Evolutionary conservation across 2,888 invertebrate species (phyloP), one percentile per base, ranked within the genome.

Genomic region (Buathra laborator): DNA sequence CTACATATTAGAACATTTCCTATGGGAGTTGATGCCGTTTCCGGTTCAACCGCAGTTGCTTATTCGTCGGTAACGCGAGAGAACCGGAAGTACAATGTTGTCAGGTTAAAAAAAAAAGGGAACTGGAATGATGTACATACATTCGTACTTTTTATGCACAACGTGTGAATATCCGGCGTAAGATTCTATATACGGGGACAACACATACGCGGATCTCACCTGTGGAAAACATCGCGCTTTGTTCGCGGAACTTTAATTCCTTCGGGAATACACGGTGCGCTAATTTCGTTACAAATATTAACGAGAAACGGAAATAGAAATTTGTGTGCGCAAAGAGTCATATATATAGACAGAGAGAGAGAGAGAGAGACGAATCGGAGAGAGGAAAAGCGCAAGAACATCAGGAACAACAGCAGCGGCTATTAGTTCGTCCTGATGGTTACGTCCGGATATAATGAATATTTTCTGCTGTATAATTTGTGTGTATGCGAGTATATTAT

Each of bases 381-480:
- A 43, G 66, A 74, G 68, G 10, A 46, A 62, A 29, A n/a, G 62
- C 24, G 46, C 12, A 51, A 48, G 44, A 68, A 68, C 56, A 68
- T 62, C 12, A 48, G 29, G 32, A 66, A 74, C 72, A 66, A 82
- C 62, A 74, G 59, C 16, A 67, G 24, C 48, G 19, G 68, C 59
- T 66, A 81, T 81, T 81, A 81, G 67, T 75, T 46, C 79, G 64
- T 75, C 64, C 48, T 46, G 79, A 70, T 79, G 79, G 75, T 79
- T 83, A 56, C 75, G 75, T 80, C 75, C 75, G 83, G 75, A 79
- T 75, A 76, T 71, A 79, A 83, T 83, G 75, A 75, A 83, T 83
- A 80, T 80, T 83, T 83, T 80, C 83, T 83, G 46, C 46, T 32
- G 56, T 76, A 71, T 83, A 76, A 83, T 83, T 83, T 68, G 9